Base-by-base conservation (phyloP, 2,888 invertebrate species). In the Chirona hameri region DNA sequence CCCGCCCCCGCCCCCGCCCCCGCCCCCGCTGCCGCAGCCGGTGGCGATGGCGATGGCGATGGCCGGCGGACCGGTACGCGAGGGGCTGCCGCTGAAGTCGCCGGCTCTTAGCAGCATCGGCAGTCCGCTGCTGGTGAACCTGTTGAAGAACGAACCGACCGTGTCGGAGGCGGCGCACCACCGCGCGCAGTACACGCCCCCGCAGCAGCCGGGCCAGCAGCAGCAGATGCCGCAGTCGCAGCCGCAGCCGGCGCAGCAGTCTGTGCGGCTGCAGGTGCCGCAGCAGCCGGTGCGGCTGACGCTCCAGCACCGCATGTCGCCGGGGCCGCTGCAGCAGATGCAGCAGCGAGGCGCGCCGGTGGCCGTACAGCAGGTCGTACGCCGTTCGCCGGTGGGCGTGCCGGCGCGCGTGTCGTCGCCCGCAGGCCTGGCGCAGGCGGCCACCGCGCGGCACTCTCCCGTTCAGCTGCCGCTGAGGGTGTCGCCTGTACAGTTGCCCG, bases 61-160 rank as follows among this genome's bases (percentile, higher is more conserved):
- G 24, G 76, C 81, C 29, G 72, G 81, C 29, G 65, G 79, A 57
- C 79, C 82, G 52, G 76, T 80, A 14, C 81, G 39, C 81, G 46
- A 72, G 15, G 27, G 52, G 12, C 15, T n/a, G 24, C n/a, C 72
- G 72, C 72, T 60, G n/a, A 82, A 84, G 83, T 82, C 83, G 18
- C 76, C 84, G 83, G 80, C 76, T 85, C 84, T 83, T 85, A 86
- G 85, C 86, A 85, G 92, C 93, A 88, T 95, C 93, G 85, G 88
- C 81, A 97, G 96, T 87, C 97, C 97, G 39, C 89, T 97, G 85
- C 90, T 97, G 85, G 97, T 97, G 57, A 97, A 97, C 89, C 89
- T 97, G 85, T 90, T 97, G 86, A 97, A 97, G 89, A 97, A 95
- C 87, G 96, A 96, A 87, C 87, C 84, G 21, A 82, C 31, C 79